Conservation (phyloP, 2,888 invertebrate genomes). For the Rotaria socialis region DNA sequence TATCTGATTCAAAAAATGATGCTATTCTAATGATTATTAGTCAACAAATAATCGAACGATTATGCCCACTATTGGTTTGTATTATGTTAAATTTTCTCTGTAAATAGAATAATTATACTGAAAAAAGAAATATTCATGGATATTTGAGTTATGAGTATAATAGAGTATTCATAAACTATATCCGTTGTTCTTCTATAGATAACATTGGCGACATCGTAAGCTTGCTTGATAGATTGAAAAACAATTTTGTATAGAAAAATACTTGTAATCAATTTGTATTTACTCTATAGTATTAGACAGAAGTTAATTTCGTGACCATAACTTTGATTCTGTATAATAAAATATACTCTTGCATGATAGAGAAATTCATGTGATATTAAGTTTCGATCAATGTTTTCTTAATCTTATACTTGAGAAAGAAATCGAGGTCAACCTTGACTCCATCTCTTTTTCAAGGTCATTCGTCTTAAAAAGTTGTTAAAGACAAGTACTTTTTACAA, state of each 20-base stretch:
- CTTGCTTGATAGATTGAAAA: neutral
- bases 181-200: neutral
- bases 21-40: neutral
- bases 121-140: neutral
- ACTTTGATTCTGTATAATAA: no score
- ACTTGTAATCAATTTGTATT: neutral
- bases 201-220: neutral
- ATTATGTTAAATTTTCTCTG: neutral
- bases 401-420: neutral
- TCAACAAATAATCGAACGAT: neutral
- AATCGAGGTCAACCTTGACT: neutral
- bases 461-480: neutral
- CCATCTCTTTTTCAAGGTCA: neutral
- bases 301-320: no score
- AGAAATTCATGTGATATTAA: no score
- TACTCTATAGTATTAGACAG: neutral
- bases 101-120: no score
- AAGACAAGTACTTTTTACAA: neutral
- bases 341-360: no score
- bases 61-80: neutral
- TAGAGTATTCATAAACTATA: neutral
- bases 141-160: neutral
- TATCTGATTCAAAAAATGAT: neutral
- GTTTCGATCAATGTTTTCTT: no score
- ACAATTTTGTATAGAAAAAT: neutral